These are phyloP conservation scores for Caenorhabditis panamensis DNA, from an alignment of 2,888 invertebrate genomes.

Conservation along the genomic window DNA sequence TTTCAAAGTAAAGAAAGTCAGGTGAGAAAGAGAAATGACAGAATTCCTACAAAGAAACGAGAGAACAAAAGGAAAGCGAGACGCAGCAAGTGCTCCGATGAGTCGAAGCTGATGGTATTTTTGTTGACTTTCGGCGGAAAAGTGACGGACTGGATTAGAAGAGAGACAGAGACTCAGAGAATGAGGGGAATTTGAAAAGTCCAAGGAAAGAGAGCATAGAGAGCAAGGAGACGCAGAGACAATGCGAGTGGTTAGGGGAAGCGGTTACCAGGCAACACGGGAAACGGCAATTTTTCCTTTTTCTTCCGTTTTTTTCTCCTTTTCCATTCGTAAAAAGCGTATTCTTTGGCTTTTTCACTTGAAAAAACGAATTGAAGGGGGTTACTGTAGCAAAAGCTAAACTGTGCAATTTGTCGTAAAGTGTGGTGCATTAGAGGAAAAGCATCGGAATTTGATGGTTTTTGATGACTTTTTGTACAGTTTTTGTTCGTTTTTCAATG, in stretches of 20 bases:
- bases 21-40: not conserved
- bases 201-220: constrained; percentile 19
- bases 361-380: too few relatives aligned
- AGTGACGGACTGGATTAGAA: constrained; percentile 3
- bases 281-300: not conserved
- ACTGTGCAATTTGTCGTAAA: too few relatives aligned
- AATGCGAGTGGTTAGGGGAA: not conserved
- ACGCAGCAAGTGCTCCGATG: not conserved
- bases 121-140: constrained; percentile 35
- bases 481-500: too few relatives aligned
- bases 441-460: too few relatives aligned
- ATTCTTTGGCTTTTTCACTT: too few relatives aligned
- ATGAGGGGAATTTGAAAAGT: too few relatives aligned
- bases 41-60: not conserved
- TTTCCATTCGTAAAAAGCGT: too few relatives aligned
- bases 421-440: too few relatives aligned
- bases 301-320: not conserved
- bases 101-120: constrained; percentile 14
- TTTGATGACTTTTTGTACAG: too few relatives aligned
- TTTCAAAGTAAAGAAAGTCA: constrained; percentile 4
- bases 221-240: constrained; percentile 14
- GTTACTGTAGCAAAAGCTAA: too few relatives aligned
- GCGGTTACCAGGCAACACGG: not conserved
- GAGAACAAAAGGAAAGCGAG: not conserved
- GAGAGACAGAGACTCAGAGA: constrained; percentile 14